Percentiles rank a stretch among this genome's conserved stretches.
phyloP scores from a whole-genome alignment of 2,797 vertebrate genomes.

The Toxotes lorentzi region DNA sequence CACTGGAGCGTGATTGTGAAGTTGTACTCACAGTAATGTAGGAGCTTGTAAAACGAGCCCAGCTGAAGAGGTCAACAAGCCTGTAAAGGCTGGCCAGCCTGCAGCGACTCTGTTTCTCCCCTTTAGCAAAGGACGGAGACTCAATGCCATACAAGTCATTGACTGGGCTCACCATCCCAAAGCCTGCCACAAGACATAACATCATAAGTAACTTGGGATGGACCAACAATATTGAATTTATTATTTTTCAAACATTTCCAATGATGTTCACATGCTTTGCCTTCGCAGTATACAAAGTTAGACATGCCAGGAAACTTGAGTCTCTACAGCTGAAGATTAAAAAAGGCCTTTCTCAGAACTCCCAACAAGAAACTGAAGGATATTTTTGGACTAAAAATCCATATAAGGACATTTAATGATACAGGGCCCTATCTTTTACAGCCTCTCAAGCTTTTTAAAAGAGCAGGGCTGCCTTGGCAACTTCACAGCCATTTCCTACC shows the following conservation, averaged over 20 bases:
- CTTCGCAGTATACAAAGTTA: slow-evolving; percentile 29
- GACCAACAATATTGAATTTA: neutral
- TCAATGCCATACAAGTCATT: slow-evolving; percentile 93
- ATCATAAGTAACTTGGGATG: slow-evolving; percentile 13
- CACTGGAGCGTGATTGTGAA: slow-evolving; percentile 46
- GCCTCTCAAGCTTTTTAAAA: slow-evolving; percentile 56
- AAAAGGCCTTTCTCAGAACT: slow-evolving; percentile 54
- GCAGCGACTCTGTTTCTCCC: slow-evolving; percentile 94
- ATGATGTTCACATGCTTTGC: slow-evolving; percentile 46
- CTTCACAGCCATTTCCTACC: slow-evolving; percentile 24
- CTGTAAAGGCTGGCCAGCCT: slow-evolving; percentile 95
- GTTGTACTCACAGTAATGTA: slow-evolving; percentile 93
- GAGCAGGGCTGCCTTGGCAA: slow-evolving; percentile 18
- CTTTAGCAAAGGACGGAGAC: slow-evolving; percentile 90
- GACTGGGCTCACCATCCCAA: slow-evolving; percentile 92
- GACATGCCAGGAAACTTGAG: slow-evolving; percentile 43
- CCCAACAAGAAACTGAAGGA: slow-evolving; percentile 38
- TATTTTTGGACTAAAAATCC: slow-evolving; percentile 68
- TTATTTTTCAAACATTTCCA: slow-evolving; percentile 15
- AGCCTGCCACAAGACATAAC: slow-evolving; percentile 79
- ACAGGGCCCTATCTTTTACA: slow-evolving; percentile 55
- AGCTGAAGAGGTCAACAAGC: slow-evolving; percentile 93
- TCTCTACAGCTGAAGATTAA: slow-evolving; percentile 45
- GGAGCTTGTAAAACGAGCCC: slow-evolving; percentile 93
- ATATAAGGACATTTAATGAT: slow-evolving; percentile 70